A percentile compares a stretch with the other conserved stretches of the same genome.
Evolutionary conservation across 2,113 vertebrate genomes (phyloP).

Genomic region (Nycticorax nycticorax): DNA sequence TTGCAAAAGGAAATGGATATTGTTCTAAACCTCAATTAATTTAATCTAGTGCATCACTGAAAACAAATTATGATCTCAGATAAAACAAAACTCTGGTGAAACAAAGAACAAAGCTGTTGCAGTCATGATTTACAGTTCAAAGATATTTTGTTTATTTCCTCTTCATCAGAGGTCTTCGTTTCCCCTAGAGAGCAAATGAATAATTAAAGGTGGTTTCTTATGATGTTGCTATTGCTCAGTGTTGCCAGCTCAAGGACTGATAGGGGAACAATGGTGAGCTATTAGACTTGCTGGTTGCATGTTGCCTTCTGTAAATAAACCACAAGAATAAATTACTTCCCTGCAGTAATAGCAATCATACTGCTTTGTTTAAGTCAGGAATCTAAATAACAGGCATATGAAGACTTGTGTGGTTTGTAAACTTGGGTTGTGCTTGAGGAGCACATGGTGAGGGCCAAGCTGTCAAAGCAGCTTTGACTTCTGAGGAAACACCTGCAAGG

Average conservation of each 20-base stretch:
- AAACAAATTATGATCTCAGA: conserved; percentile 79
- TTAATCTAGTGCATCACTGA: conserved; percentile 74
- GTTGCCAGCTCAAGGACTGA: background rate
- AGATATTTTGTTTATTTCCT: conserved; percentile 69
- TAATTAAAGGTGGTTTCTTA: conserved; percentile 74
- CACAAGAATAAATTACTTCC: background rate
- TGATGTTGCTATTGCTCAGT: conserved; percentile 19
- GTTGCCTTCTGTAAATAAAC: conserved; percentile 53
- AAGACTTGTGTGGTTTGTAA: background rate
- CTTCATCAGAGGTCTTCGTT: conserved; percentile 40
- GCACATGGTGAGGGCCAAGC: background rate
- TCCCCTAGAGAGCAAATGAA: conserved; percentile 60
- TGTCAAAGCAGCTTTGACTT: background rate
- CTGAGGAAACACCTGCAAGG: background rate
- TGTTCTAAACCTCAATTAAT: conserved; percentile 78
- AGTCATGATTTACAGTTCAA: conserved; percentile 68
- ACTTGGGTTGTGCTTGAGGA: background rate
- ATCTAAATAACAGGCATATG: background rate
- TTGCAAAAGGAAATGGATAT: conserved; percentile 75
- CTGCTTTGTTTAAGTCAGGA: conserved; percentile 10
- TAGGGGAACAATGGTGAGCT: conserved; percentile 40
- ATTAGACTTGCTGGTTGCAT: conserved; percentile 18
- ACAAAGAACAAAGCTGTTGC: conserved; percentile 71
- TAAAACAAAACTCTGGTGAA: conserved; percentile 65
- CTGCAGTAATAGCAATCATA: background rate